Evolutionary conservation across 2,113 vertebrate species (phyloP), one percentile per base, ranked within the genome.

Genomic region (Synchiropus splendidus): DNA sequence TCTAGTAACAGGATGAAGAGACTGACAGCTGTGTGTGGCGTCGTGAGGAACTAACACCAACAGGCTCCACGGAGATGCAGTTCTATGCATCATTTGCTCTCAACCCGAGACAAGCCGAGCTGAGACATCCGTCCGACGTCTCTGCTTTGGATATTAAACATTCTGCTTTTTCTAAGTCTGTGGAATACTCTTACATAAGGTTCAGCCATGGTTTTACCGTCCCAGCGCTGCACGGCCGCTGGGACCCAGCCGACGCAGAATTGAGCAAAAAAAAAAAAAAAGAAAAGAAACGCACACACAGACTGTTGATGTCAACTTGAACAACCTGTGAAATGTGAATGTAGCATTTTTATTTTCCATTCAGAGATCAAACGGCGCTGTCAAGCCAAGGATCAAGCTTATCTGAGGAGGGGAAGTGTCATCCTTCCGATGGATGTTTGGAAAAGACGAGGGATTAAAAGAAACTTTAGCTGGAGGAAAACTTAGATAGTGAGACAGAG

Each of bases 301-400:
- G 73, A 79, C 77, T 78, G 71, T 56, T 68, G 74, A 73, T 67
- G 71, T 73, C 75, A 67, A 74, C 83, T 80, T 80, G 66, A 78
- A 85, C 83, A 89, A 90, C 85, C 89, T 86, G 75, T 82, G 82
- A 89, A 90, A 91, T 91, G 87, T 91, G 89, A 87, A 84, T 85
- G 82, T 87, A 83, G 83, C 58, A 45, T 74, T 82, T 69, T 85
- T 74, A 42, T 77, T 72, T 85, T 79, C 73, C 83, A 78, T 86
- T 86, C 76, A 74, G 80, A 76, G 67, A 79, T 67, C 57, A 68
- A 73, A 72, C 21, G 71, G 71, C 60, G 66, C 69, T 63, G 54
- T 77, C 61, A 73, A n/a, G 75, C 73, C 77, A 69, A 63, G 75
- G 69, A 77, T 75, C 61, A 66, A 70, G 60, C 54, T 49, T 56